Base-by-base conservation (phyloP, 2,888 invertebrate species). In the Cylloceria caligata region DNA sequence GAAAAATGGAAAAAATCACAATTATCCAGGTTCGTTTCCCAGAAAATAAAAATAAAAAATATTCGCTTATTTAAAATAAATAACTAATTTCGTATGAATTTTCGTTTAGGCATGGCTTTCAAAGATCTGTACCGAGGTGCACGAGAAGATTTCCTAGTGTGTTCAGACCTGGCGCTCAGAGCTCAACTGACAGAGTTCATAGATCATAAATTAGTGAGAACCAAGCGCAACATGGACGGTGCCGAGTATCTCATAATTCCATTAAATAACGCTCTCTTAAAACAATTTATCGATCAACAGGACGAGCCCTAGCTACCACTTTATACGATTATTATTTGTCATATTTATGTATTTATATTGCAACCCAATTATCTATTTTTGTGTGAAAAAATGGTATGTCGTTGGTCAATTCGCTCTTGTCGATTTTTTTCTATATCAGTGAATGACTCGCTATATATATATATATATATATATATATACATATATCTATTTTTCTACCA, bases 101-200 rank as follows among this genome's bases (percentile, higher is more conserved):
- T 60, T 3, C n/a, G 39, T 39, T 62, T 87, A 96, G 98, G 99
- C 27, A 95, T 99, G 93, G 94, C 97, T 0, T 98, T 99, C 91
- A 97, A 96, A 91, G 97, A 98, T 87, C 93, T 98, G 36, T 99
- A 98, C 92, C 95, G 96, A 84, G 94, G 95, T 85, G 97, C 97
- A 88, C 95, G 98, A 49, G 98, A 98, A 93, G 95, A 96, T 21
- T 99, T 99, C 93, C 94, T 99, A 45, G 99, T 98, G 0, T 99
- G 98, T 91, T 97, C 98, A 0, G 99, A 99, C 93, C 94, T 97
- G 73, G 98, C 98, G 0, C 93, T 99, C 79, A 95, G 98, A 85
- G 97, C 98, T 4, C 98, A 99, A 89, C 94, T 99, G 2, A 98
- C 97, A 0, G 99, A 99, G 93, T 99, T 99, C 93, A 94, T 97